Conservation (phyloP, 2,888 invertebrate species). For the Alentia gelatinosa region DNA sequence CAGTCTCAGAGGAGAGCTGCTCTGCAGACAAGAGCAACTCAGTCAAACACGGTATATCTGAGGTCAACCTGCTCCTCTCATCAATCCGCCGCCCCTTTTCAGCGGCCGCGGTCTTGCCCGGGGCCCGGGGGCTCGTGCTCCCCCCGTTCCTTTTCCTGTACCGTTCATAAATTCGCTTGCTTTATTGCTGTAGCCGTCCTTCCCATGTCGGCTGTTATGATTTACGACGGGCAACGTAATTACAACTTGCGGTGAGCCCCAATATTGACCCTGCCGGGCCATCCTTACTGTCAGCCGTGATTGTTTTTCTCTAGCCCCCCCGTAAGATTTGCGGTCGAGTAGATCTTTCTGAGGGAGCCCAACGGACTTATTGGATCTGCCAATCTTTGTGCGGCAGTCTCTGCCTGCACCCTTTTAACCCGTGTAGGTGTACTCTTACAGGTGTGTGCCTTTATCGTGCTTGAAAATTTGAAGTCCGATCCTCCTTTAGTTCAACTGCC, state of each 20-base stretch:
- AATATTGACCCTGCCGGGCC: conserved; percentile 19
- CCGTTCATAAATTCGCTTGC: conserved; percentile 32
- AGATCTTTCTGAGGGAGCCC: not conserved
- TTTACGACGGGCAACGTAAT: conserved; percentile 28
- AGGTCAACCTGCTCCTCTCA: conserved; percentile 19
- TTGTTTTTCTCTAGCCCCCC: conserved; percentile 8
- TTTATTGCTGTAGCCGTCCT: conserved; percentile 32
- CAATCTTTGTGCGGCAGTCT: not conserved
- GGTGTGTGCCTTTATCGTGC: too few relatives aligned
- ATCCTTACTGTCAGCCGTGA: conserved; percentile 14
- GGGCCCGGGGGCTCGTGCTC: not conserved
- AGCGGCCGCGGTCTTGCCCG: not conserved
- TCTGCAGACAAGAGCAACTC: not conserved
- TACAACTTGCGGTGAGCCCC: conserved; percentile 20
- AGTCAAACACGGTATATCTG: not conserved
- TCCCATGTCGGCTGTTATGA: conserved; percentile 30
- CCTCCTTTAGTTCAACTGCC: too few relatives aligned
- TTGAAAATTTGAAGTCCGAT: too few relatives aligned
- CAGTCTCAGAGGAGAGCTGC: not conserved
- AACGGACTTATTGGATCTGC: conserved; percentile 3
- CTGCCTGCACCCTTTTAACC: too few relatives aligned
- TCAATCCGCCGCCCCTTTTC: not conserved
- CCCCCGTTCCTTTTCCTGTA: not conserved
- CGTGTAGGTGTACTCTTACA: too few relatives aligned
- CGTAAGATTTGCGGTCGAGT: conserved; percentile 33